Base-by-base conservation (phyloP, 2,797 vertebrate genomes). In the Aplochiton taeniatus region DNA sequence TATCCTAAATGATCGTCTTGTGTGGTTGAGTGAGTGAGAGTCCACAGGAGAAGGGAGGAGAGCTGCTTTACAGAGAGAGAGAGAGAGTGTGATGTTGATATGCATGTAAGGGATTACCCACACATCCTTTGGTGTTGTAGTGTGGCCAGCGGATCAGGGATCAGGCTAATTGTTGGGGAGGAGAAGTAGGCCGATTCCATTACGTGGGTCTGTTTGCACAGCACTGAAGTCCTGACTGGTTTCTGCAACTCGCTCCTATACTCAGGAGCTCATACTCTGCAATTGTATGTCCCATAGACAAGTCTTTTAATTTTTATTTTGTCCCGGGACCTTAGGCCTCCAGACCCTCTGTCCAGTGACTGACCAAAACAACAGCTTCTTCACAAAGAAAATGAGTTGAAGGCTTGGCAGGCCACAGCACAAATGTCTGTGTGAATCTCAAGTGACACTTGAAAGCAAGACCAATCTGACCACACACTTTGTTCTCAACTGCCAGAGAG, bases 151-250 rank as follows among this genome's bases (percentile, higher is more conserved):
- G 6, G 31, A 31, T 31, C 31, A 31, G 78, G 89, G 89, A 93
- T 91, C 91, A 74, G 88, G 81, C 88, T 94, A 94, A 95, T 95
- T 95, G 93, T 89, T 90, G 93, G 92, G 94, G 93, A 91, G 93
- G 93, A 91, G 94, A 92, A 90, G 69, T 85, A 73, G 83, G 86
- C 82, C 79, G 93, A 93, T 90, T 20, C 92, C 91, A 93, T 95
- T 94, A 88, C 92, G 86, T 91, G 81, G 85, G 88, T 87, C 84
- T 95, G 94, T 95, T 95, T 94, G 92, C 92, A 89, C 86, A 92
- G 89, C 84, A 91, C 87, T 91, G 80, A 31, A 87, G 88, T 80
- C 85, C 82, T 88, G 52, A 31, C 64, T 44, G 89, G 68, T 86
- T 89, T 91, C 93, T 91, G 91, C 92, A 91, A 93, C 91, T 93